Evolutionary conservation across 2,888 invertebrate species (phyloP), one percentile per base, ranked within the genome.

Genomic region (Phorcus lineatus): DNA sequence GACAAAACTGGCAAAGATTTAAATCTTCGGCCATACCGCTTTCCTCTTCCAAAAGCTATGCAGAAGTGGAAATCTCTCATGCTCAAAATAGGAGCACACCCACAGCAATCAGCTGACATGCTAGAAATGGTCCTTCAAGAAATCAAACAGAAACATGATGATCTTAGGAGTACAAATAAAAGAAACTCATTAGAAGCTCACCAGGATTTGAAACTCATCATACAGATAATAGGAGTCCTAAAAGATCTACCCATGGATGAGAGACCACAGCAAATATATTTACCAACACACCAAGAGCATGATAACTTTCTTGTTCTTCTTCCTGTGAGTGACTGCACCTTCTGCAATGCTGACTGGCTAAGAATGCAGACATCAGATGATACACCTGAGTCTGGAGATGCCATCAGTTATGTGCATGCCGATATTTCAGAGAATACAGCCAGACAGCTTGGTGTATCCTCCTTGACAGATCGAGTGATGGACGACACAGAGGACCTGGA

Each of bases 331-430:
- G 84, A 88, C 16, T 88, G 88, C 54, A 87, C 86, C 0, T 89
- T 86, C 74, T 87, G 86, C 83, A 87, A 88, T 53, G 82, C 83
- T 7, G 86, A 87, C 9, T 87, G 86, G 86, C 77, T 87, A 9
- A 74, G 77, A 7, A 76, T 85, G 22, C 83, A 82, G 2, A 82
- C 83, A 31, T 80, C 86, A 54, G 80, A 84, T 74, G 81, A 81
- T 13, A 81, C 81, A 74, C 84, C 85, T 17, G 82, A 83, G 57
- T 74, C 67, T 40, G 57, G 40, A 24, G 74, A 76, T 53, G 70
- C 66, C 19, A 47, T 19, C 17, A 47, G 16, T 16, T 70, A 28
- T 40, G 36, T 70, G n/a, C 70, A 70, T 74, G 11, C 53, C 2
- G 36, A 54, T 11, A 79, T 79, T 36, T 53, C 79, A 54, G 19